phyloP scores from a whole-genome alignment of 2,113 vertebrate genomes.

The Girardinichthys multiradiatus region DNA sequence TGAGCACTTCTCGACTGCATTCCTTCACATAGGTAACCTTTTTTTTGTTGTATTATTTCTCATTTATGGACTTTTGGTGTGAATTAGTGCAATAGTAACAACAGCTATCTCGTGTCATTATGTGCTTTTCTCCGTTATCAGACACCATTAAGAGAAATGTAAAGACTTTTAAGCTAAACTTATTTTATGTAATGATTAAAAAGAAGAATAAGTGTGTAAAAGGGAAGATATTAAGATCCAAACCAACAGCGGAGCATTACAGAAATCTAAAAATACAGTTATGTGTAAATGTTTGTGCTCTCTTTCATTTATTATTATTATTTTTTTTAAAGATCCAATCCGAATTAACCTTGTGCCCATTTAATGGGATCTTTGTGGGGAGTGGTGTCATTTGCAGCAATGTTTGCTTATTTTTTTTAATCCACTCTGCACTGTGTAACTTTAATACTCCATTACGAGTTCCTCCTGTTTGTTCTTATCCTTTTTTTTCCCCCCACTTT shows the following conservation, averaged over 20 bases:
- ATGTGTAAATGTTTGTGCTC: constrained; percentile 21
- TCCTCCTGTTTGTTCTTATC: background rate
- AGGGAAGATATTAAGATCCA: constrained; percentile 22
- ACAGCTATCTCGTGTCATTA: background rate
- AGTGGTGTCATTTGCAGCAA: background rate
- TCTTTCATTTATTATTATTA: no score
- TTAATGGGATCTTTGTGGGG: constrained; percentile 6
- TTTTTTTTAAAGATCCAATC: no score
- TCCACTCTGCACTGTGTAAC: background rate
- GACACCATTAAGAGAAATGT: constrained; percentile 5
- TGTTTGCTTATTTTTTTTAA: constrained; percentile 20
- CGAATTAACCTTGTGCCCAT: background rate
- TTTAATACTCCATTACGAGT: constrained; percentile 6
- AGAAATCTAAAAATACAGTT: background rate
- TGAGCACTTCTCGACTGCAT: constrained; percentile 11
- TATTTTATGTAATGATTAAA: constrained; percentile 15
- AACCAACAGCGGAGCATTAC: background rate
- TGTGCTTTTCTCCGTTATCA: background rate
- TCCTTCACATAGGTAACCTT: background rate
- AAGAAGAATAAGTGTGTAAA: constrained; percentile 14
- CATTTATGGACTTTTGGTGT: constrained; percentile 6
- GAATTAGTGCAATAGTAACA: constrained; percentile 9
- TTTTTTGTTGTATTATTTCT: background rate
- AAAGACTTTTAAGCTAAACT: constrained; percentile 8
- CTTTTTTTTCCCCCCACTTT: background rate